Percentiles rank a stretch among this genome's conserved stretches.
phyloP scores from a whole-genome alignment of 2,113 vertebrate genomes.

The Peromyscus polionotus region DNA sequence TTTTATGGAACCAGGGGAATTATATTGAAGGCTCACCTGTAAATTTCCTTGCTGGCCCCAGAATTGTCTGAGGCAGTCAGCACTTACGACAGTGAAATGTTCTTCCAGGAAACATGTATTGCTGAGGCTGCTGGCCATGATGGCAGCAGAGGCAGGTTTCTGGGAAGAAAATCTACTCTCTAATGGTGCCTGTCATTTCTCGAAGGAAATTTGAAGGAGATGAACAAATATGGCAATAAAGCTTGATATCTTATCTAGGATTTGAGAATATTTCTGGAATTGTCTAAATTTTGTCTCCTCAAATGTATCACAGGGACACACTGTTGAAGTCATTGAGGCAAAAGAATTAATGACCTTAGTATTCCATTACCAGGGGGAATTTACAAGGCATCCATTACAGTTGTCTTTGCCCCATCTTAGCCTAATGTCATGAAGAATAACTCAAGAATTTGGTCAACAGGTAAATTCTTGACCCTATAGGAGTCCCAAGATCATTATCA shows the following conservation, averaged over 20 bases:
- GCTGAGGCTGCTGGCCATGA: conserved; percentile 5
- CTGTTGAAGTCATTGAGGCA: conserved; percentile 15
- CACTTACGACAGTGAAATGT: conserved; percentile 71
- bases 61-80: conserved; percentile 77
- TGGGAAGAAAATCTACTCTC: conserved; percentile 85
- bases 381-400: background rate
- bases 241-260: conserved; percentile 30
- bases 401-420: background rate
- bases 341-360: background rate
- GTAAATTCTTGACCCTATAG: background rate
- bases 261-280: conserved; percentile 55
- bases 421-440: background rate
- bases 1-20: conserved; percentile 13
- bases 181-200: conserved; percentile 65
- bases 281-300: conserved; percentile 3
- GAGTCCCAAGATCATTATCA: background rate
- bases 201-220: conserved; percentile 57
- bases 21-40: conserved; percentile 37
- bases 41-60: conserved; percentile 60
- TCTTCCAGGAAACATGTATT: conserved; percentile 87
- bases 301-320: background rate
- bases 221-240: conserved; percentile 23
- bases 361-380: background rate
- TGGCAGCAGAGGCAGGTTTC: conserved; percentile 74
- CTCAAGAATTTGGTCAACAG: background rate